A percentile compares a stretch with the other conserved stretches of the same genome.
Evolutionary conservation across 2,113 vertebrate genomes (phyloP).

Genomic region (Phalacrocorax carbo): DNA sequence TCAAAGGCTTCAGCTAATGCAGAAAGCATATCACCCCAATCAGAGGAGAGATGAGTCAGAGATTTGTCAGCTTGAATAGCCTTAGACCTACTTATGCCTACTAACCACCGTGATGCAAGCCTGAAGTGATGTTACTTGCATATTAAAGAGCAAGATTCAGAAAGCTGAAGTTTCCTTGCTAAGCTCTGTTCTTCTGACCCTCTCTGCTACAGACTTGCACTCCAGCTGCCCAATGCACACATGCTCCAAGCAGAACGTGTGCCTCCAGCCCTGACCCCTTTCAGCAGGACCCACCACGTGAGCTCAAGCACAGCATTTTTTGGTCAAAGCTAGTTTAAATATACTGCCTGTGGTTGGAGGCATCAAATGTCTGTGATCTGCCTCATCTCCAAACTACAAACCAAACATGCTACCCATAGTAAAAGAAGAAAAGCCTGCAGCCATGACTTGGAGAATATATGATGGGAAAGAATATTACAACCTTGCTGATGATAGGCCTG

Average conservation of each 20-base stretch:
- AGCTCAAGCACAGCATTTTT: not conserved
- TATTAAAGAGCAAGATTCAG: not conserved
- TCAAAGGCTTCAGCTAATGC: not conserved
- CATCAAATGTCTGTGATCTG: not conserved
- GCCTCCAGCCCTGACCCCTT: not conserved
- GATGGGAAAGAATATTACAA: not conserved
- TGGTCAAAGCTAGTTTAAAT: not conserved
- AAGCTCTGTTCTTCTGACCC: not conserved
- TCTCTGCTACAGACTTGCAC: not conserved
- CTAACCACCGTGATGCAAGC: not conserved
- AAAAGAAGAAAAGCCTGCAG: not conserved
- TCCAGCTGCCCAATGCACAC: rapidly evolving
- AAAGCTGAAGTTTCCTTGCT: not conserved
- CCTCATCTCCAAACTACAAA: not conserved
- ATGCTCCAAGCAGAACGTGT: not conserved
- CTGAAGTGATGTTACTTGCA: not conserved
- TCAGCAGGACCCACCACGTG: rapidly evolving
- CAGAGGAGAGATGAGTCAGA: conserved; percentile 37
- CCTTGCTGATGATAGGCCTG: not conserved
- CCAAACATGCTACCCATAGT: not conserved
- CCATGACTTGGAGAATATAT: not conserved
- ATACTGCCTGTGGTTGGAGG: no score
- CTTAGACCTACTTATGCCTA: not conserved
- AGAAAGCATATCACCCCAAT: not conserved
- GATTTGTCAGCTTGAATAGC: conserved; percentile 11